Evolutionary conservation across 2,113 vertebrate genomes (phyloP).

Genomic region (Ciconia boyciana): DNA sequence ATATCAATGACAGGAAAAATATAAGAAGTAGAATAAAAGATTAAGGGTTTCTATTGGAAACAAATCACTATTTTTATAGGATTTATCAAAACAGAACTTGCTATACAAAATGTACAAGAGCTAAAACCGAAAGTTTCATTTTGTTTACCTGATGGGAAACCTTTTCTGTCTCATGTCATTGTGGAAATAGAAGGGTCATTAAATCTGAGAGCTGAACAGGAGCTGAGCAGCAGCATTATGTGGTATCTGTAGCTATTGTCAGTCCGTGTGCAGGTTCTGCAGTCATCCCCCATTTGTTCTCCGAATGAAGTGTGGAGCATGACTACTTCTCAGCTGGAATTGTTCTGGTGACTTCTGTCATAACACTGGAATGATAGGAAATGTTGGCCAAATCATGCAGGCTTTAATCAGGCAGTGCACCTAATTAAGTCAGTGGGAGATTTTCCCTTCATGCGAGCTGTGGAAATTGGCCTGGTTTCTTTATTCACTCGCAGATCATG

Average conservation of each 20-base stretch:
- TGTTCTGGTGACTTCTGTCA: conserved; percentile 21
- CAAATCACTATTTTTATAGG: not conserved
- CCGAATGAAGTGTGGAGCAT: not conserved
- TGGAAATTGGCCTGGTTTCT: not conserved
- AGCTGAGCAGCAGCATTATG: not conserved
- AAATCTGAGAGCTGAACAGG: not conserved
- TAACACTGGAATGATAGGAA: conserved; percentile 33
- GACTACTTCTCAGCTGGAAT: conserved; percentile 16
- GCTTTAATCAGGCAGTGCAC: conserved; percentile 7
- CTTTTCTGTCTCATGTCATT: not conserved
- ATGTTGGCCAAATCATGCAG: conserved; percentile 38
- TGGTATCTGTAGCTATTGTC: not conserved
- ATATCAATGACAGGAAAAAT: not conserved
- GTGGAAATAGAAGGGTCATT: not conserved
- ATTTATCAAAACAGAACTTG: not conserved
- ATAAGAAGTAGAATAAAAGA: not conserved
- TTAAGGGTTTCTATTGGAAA: not conserved
- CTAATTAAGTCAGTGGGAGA: conserved; percentile 22
- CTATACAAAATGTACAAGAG: not conserved
- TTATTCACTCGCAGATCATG: not conserved
- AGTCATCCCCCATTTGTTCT: not conserved
- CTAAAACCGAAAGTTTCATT: not conserved
- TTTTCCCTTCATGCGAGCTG: not conserved
- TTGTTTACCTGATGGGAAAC: not conserved
- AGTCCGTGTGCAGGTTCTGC: not conserved